Evolutionary conservation across 2,888 invertebrate species (phyloP), one percentile per base, ranked within the genome.

Genomic region (Troides oblongomaculatus): DNA sequence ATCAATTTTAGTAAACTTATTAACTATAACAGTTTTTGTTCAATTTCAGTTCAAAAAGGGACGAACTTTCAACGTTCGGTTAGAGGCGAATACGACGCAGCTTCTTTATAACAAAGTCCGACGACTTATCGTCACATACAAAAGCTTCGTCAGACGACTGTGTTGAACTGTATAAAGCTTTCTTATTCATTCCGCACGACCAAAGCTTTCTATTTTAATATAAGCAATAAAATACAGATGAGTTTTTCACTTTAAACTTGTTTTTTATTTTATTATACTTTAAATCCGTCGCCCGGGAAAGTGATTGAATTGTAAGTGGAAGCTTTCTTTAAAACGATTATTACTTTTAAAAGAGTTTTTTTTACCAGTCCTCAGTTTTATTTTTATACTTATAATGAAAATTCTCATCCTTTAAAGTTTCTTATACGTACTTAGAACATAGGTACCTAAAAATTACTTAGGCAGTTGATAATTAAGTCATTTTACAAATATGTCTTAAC

Each of bases 171-270:
- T 30, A 59, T 59, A 30, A 59, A 59, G 59, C 30, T 25, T 59
- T 59, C 21, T 2, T 25, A 30, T 50, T 50, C 59, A 30, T 59
- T 30, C 25, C 1, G 12, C 21, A 23, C 59, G 30, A 30, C 59
- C 30, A 23, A 59, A 59, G 59, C 65, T 65, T 65, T 65, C 58
- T 25, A 65, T 65, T 65, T 30, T 39, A 65, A 43, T 65, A 18
- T 43, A 59, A 25, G 59, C 59, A 18, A 60, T 57, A 57, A 57
- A 65, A 65, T 65, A 65, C 58, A 39, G 59, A 57, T 12, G 5
- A n/a, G 46, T 25, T 59, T 65, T 65, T 50, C 59, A 59, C 65
- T 65, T 59, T 59, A 59, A 59, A 50, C 59, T 59, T 56, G 14
- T 25, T 65, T 30, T 39, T 58, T 25, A 30, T 58, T 65, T n/a